phyloP scores from a whole-genome alignment of 1,140 invertebrate genomes.

The Triops longicaudatus region DNA sequence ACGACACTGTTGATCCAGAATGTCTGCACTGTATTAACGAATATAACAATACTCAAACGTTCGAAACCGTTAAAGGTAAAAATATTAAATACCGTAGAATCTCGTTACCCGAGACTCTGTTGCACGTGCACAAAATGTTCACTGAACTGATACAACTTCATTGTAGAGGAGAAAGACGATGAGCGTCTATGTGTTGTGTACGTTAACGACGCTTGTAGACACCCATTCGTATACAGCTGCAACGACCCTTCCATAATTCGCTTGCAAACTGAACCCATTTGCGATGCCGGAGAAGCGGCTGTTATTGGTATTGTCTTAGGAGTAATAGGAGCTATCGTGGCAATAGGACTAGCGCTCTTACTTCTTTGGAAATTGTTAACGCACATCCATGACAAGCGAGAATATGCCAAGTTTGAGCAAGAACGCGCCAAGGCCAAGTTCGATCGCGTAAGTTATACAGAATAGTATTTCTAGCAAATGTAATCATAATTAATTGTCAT shows the following conservation, averaged over 20 bases:
- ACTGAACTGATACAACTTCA: background rate
- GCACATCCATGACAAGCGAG: constrained; percentile 24
- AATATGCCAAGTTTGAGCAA: constrained; percentile 22
- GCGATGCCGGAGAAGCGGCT: background rate
- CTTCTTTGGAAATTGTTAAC: constrained; percentile 21
- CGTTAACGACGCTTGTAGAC: background rate
- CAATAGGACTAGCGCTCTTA: constrained; percentile 18
- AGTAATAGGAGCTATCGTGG: constrained; percentile 20
- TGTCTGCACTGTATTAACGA: background rate
- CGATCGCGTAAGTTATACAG: constrained; percentile 14
- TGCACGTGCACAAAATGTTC: too few species aligned
- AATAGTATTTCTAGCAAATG: background rate
- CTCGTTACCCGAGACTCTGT: too few species aligned
- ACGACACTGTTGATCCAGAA: background rate
- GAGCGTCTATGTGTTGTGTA: background rate
- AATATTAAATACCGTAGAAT: background rate
- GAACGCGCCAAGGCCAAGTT: constrained; percentile 23
- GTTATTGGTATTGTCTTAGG: background rate
- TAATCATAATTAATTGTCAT: background rate
- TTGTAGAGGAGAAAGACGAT: background rate
- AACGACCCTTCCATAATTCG: background rate
- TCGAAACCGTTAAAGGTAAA: background rate
- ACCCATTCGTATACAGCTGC: background rate
- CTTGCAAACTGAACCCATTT: background rate
- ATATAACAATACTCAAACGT: background rate